A percentile compares a stretch with the other conserved stretches of the same genome.
These are phyloP conservation scores for Rhyacophila evoluta DNA, from an alignment of 2,888 invertebrate genomes.

Conservation along the genomic window DNA sequence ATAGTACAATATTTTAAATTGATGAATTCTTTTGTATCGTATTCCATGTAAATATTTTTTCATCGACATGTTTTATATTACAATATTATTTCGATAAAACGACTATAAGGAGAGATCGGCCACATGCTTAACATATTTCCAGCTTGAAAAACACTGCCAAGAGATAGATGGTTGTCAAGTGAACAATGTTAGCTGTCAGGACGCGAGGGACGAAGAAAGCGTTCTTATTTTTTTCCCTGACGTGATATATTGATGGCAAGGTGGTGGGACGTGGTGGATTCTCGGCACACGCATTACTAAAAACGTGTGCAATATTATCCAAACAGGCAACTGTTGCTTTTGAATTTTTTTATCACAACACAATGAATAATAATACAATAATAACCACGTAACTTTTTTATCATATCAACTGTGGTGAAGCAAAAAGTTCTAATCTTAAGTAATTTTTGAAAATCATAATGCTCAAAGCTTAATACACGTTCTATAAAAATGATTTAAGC, in stretches of 20 bases:
- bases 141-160: conserved; percentile 10
- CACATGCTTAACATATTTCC: background rate
- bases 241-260: conserved; percentile 39
- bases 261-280: background rate
- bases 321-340: background rate
- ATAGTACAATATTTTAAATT: background rate
- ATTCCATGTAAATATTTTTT: too few species aligned
- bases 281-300: background rate
- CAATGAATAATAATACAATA: too few species aligned
- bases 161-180: conserved; percentile 40
- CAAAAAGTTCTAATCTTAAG: too few species aligned
- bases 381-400: too few species aligned
- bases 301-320: background rate
- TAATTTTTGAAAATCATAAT: too few species aligned
- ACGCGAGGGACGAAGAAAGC: background rate
- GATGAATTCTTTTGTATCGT: background rate
- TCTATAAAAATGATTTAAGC: too few species aligned
- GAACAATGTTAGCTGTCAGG: conserved; percentile 35
- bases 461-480: too few species aligned
- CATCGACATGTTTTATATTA: too few species aligned
- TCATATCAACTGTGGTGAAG: too few species aligned
- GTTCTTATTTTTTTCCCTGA: conserved; percentile 28
- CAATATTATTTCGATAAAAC: too few species aligned
- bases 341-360: too few species aligned
- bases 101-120: background rate